Evolutionary conservation across 1,140 invertebrate species (phyloP).

Genomic region (Bombus waltoni): DNA sequence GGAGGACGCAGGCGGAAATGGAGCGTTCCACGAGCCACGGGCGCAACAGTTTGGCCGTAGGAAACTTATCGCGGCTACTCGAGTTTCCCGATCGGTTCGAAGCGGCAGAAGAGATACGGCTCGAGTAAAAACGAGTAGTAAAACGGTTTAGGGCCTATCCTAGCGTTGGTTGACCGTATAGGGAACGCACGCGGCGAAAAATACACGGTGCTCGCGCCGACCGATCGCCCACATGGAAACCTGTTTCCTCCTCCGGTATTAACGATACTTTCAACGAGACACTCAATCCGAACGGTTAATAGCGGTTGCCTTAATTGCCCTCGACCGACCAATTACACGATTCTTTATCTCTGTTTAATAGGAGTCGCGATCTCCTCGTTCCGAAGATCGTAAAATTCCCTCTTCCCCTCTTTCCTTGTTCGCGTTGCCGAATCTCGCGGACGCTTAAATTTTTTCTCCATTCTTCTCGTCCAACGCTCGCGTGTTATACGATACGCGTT

Average conservation of each 20-base stretch:
- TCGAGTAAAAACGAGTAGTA: constrained; percentile 8
- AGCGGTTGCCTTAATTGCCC: constrained; percentile 37
- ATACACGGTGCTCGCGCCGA: background rate
- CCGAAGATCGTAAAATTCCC: background rate
- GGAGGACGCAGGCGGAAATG: background rate
- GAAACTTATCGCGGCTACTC: constrained; percentile 47
- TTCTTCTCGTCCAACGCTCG: background rate
- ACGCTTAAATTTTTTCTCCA: background rate
- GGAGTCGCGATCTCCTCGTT: background rate
- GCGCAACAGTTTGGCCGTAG: constrained; percentile 65
- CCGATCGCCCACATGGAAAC: constrained; percentile 26
- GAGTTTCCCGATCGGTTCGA: constrained; percentile 15
- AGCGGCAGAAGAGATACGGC: constrained; percentile 16
- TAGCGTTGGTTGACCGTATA: background rate
- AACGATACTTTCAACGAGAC: constrained; percentile 43
- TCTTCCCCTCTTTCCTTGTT: background rate
- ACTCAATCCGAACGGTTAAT: constrained; percentile 23
- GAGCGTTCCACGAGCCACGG: constrained; percentile 8
- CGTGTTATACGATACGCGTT: background rate
- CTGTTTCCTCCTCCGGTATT: constrained; percentile 39
- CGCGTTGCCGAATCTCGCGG: no score
- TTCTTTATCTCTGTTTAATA: constrained; percentile 25
- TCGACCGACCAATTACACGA: constrained; percentile 39
- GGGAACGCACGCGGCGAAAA: constrained; percentile 11
- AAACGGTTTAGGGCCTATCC: constrained; percentile 41